Evolutionary conservation across 2,888 invertebrate species (phyloP).

Genomic region (Chorisops tibialis): DNA sequence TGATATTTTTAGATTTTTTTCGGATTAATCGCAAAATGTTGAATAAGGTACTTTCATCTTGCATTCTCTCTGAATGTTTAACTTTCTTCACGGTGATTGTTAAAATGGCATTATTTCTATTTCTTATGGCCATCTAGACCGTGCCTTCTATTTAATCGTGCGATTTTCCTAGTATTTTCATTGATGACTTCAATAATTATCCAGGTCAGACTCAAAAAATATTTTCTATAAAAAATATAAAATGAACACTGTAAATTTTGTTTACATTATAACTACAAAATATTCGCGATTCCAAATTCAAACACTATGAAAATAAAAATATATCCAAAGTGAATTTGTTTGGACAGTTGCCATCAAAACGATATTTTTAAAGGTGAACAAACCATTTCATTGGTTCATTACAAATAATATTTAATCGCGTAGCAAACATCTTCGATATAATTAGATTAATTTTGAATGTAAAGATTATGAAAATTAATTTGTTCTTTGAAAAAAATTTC

Average conservation of each 20-base stretch:
- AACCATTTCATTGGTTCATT: background rate
- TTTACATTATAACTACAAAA: conserved; percentile 1
- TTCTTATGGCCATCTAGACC: too few relatives aligned
- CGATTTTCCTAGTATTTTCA: conserved; percentile 1
- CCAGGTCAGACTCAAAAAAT: background rate
- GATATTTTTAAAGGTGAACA: conserved; percentile 2
- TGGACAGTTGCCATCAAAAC: conserved; percentile 2
- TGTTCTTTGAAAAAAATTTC: too few relatives aligned
- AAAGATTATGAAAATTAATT: background rate
- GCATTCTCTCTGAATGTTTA: too few relatives aligned
- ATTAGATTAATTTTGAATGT: background rate
- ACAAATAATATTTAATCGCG: too few relatives aligned
- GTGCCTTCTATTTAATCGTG: too few relatives aligned
- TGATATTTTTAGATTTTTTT: too few relatives aligned
- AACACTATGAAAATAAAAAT: background rate
- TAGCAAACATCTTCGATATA: background rate
- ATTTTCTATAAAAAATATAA: too few relatives aligned
- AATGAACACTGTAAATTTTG: background rate
- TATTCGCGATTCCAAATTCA: background rate
- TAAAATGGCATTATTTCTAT: too few relatives aligned
- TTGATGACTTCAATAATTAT: conserved; percentile 1
- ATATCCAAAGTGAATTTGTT: background rate
- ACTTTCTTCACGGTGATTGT: too few relatives aligned
- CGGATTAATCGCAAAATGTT: too few relatives aligned
- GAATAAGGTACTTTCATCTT: too few relatives aligned